These are phyloP conservation scores for Phacellophora camtschatica DNA, from an alignment of 30 jellyfish, hydroid and myxozoan species.

Conservation along the genomic window DNA sequence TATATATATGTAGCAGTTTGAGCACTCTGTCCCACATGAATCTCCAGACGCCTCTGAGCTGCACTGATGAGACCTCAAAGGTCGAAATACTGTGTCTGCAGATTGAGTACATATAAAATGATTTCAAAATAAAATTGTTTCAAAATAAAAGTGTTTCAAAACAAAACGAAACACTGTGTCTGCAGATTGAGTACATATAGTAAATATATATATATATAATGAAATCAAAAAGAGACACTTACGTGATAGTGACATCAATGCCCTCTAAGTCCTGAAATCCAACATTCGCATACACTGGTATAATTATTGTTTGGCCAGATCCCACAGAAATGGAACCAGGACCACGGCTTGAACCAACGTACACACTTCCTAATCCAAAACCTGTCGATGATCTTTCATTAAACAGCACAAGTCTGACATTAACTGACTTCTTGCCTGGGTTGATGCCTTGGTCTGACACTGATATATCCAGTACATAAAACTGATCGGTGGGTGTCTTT, in stretches of 20 bases:
- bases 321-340: conserved; percentile 29
- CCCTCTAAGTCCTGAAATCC: conserved; percentile 83
- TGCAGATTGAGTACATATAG: too few species aligned
- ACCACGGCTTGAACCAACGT: conserved; percentile 63
- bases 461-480: conserved; percentile 40
- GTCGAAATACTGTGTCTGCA: too few species aligned
- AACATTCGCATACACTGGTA: conserved; percentile 77
- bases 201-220: too few species aligned
- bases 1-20: too few species aligned
- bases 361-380: conserved; percentile 63
- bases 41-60: too few species aligned
- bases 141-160: too few species aligned
- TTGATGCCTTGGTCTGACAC: conserved; percentile 46
- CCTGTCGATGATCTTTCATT: conserved; percentile 35
- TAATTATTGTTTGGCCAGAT: conserved; percentile 44
- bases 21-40: too few species aligned
- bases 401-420: conserved; percentile 27
- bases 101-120: too few species aligned
- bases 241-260: conserved; percentile 55
- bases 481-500: conserved; percentile 34
- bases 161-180: too few species aligned
- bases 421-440: conserved; percentile 41
- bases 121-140: too few species aligned
- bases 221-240: not conserved
- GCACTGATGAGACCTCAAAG: too few species aligned